A percentile compares a stretch with the other conserved stretches of the same genome.
Evolutionary conservation across 2,888 invertebrate genomes (phyloP).

Genomic region (Drosophila koepferae): DNA sequence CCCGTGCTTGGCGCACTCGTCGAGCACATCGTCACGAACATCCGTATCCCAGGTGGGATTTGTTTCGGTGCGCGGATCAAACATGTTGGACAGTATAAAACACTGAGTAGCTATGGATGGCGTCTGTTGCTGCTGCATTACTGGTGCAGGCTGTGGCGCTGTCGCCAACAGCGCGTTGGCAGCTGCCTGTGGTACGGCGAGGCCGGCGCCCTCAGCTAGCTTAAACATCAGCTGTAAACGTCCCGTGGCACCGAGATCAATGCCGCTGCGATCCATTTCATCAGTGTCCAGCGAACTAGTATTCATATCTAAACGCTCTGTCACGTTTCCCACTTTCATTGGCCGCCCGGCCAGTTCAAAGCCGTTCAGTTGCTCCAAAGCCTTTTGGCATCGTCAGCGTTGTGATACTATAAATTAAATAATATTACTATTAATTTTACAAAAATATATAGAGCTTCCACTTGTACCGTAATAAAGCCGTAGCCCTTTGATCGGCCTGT

Average conservation of each 20-base stretch:
- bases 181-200: conserved; percentile 94
- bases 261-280: conserved; percentile 97
- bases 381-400: conserved; percentile 99
- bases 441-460: background rate
- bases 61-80: conserved; percentile 94
- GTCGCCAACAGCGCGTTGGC: conserved; percentile 93
- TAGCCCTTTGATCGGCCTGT: conserved; percentile 98
- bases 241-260: conserved; percentile 98
- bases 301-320: conserved; percentile 93
- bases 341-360: conserved; percentile 99
- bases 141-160: conserved; percentile 88
- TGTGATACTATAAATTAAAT: conserved; percentile 90
- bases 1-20: conserved; percentile 99
- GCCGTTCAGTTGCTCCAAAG: conserved; percentile 98
- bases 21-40: conserved; percentile 98
- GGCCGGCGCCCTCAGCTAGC: conserved; percentile 97
- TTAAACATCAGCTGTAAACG: conserved; percentile 99
- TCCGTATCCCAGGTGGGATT: conserved; percentile 96
- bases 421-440: background rate
- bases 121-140: conserved; percentile 86
- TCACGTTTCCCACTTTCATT: conserved; percentile 99
- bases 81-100: conserved; percentile 99
- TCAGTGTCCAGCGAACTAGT: conserved; percentile 96
- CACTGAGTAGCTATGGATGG: conserved; percentile 99
- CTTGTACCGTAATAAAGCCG: conserved; percentile 96